phyloP scores from a whole-genome alignment of 92 coral and sea anemone genomes.

The Siderastrea siderea region DNA sequence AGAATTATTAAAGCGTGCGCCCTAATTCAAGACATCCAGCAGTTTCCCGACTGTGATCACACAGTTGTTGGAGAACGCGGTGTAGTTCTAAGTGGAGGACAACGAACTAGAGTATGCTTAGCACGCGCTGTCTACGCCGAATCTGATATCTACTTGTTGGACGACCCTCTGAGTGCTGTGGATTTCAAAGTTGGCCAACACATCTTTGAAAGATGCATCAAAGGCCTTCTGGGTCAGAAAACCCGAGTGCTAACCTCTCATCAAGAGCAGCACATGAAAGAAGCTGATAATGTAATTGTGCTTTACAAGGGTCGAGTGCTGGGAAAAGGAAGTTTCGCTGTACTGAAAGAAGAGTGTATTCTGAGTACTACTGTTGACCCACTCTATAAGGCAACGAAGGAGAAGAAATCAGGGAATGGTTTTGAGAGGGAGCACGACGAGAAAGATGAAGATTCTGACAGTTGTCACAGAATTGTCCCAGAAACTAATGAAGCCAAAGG shows the following conservation, averaged over 20 bases:
- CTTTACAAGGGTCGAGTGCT: too few relatives aligned
- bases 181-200: too few relatives aligned
- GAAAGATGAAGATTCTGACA: neutral
- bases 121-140: slow-evolving; percentile 27
- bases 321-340: too few relatives aligned
- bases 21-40: too few relatives aligned
- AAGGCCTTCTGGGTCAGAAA: slow-evolving; percentile 1
- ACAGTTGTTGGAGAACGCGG: too few relatives aligned
- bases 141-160: slow-evolving; percentile 8
- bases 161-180: neutral
- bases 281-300: too few relatives aligned
- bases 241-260: neutral
- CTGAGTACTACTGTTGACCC: too few relatives aligned
- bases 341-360: too few relatives aligned
- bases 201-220: neutral
- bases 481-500: neutral
- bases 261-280: neutral
- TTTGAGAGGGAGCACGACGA: neutral
- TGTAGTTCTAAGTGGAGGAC: too few relatives aligned
- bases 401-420: neutral
- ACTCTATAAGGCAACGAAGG: neutral
- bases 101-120: slow-evolving; percentile 4
- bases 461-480: neutral
- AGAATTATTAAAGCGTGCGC: slow-evolving; percentile 18
- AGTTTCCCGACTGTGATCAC: too few relatives aligned